Evolutionary conservation across 2,888 invertebrate genomes (phyloP), one percentile per base, ranked within the genome.

Genomic region (Didymodactylos carnosus): DNA sequence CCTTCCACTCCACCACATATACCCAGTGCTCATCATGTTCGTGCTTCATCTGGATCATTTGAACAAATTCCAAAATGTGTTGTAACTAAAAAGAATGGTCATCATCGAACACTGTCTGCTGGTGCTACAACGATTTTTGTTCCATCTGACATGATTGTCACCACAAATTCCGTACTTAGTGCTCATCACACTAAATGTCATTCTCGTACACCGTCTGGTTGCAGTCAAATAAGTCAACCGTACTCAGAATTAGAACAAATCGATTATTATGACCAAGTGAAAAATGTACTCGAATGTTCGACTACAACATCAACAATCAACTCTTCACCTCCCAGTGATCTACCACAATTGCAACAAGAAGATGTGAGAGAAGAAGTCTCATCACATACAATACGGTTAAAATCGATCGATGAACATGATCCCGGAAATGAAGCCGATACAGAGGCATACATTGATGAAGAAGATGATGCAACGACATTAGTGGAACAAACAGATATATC

Each of bases 21-120:
- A n/a, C n/a, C n/a, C n/a, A n/a, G n/a, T n/a, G n/a, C n/a, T n/a
- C 70, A 62, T 35, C 73, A 73, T 71, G 49, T 70, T 10, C 51
- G 73, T n/a, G 70, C 70, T 14, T 70, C 73, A 29, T 70, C 70
- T 25, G 73, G 73, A 70, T 70, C 62, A 39, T 73, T 71, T 51
- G 70, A 73, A 35, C 53, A 72, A n/a, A 35, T 14, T 19, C 35
- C 49, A 27, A 70, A 73, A 25, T 39, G 40, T 35, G 41, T 49
- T 25, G 29, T 70, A 19, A 73, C 49, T 27, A 25, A 49, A 25
- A 70, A 39, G 11, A 70, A 46, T 40, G 49, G 71, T n/a, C 73
- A 73, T 40, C 46, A n/a, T 16, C 29, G 73, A 70, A 70, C 70
- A 6, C 2, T 25, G 16, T 73, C 73, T 0, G 70, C 49, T 27